phyloP scores from a whole-genome alignment of 2,888 invertebrate genomes.

The Maniola hyperantus region DNA sequence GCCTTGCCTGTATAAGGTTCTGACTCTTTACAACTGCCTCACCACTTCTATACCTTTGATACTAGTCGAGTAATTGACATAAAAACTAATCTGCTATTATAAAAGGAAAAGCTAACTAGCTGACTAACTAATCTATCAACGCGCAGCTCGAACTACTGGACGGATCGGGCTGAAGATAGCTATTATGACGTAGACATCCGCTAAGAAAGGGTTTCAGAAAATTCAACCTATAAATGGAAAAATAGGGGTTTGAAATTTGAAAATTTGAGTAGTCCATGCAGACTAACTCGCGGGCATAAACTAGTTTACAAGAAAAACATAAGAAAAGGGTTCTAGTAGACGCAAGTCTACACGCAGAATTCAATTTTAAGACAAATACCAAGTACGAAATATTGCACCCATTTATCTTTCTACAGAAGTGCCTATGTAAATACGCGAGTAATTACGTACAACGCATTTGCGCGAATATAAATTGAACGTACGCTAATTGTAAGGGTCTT shows the following conservation, averaged over 20 bases:
- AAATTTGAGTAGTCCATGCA: too few species aligned
- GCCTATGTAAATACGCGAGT: slow-evolving; percentile 50
- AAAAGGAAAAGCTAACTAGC: too few species aligned
- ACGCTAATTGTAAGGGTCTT: slow-evolving; percentile 27
- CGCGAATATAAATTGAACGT: slow-evolving; percentile 32
- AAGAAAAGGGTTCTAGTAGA: background rate
- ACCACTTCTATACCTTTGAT: background rate
- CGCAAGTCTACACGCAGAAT: slow-evolving; percentile 32
- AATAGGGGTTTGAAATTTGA: too few species aligned
- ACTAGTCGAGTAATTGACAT: background rate
- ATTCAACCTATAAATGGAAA: too few species aligned
- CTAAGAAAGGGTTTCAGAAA: too few species aligned
- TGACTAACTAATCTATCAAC: too few species aligned
- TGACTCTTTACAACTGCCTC: background rate
- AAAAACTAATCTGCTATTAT: too few species aligned
- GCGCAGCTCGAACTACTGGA: too few species aligned
- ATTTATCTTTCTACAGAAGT: slow-evolving; percentile 53
- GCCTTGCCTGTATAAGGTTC: background rate
- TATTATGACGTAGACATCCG: too few species aligned
- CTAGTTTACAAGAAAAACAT: too few species aligned
- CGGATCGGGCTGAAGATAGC: too few species aligned
- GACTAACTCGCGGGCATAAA: too few species aligned
- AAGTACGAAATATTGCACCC: slow-evolving; percentile 52
- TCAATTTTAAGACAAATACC: slow-evolving; percentile 39
- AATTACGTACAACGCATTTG: slow-evolving; percentile 48